Evolutionary conservation across 2,113 vertebrate genomes (phyloP).

Genomic region (Carettochelys insculpta): DNA sequence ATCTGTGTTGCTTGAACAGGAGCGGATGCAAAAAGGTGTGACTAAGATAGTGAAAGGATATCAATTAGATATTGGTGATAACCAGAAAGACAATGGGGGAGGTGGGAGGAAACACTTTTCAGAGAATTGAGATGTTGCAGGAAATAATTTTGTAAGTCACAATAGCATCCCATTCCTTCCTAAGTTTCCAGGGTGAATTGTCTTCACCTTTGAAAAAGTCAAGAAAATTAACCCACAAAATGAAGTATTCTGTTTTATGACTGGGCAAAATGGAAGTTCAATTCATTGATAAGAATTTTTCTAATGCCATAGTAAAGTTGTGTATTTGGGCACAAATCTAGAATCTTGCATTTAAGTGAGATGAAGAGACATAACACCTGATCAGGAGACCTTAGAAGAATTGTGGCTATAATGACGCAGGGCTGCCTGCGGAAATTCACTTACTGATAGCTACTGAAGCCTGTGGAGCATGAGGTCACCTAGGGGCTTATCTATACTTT

Average conservation of each 20-base stretch:
- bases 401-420: not conserved
- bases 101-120: not conserved
- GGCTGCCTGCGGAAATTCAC: not conserved
- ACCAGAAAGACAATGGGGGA: not conserved
- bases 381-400: not conserved
- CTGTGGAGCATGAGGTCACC: not conserved
- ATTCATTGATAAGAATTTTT: not conserved
- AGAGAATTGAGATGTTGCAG: not conserved
- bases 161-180: not conserved
- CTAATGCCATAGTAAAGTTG: not conserved
- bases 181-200: not conserved
- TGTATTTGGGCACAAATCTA: not conserved
- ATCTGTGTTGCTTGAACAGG: not conserved
- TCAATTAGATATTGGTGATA: not conserved
- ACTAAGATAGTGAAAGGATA: not conserved
- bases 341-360: not conserved
- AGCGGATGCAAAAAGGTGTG: not conserved
- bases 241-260: not conserved
- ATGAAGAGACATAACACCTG: not conserved
- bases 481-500: too few relatives aligned
- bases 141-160: not conserved
- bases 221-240: not conserved
- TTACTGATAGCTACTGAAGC: not conserved
- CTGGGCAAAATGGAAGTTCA: not conserved
- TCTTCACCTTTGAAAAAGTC: not conserved